Base-by-base conservation (phyloP, 2,113 vertebrate species). In the Eleginops maclovinus region DNA sequence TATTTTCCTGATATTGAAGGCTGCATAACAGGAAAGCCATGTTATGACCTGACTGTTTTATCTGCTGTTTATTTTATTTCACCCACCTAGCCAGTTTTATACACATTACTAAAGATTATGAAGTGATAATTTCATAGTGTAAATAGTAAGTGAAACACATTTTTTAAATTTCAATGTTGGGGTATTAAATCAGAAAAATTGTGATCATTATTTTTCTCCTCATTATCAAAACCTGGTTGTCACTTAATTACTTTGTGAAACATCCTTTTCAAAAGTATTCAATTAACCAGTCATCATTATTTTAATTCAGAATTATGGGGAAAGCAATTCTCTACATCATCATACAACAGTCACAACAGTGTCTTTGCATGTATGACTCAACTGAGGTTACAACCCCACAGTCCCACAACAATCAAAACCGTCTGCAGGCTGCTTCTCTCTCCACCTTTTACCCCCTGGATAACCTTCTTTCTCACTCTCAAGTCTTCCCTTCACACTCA, bases 381-480 rank as follows among this genome's bases (percentile, higher is more conserved):
- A 63, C 68, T 79, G 41, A 63, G 54, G 77, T 69, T 58, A 58
- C 40, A 73, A 47, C 41, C 81, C 60, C 26, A 54, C 51, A 68
- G 26, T 73, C 21, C 51, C 49, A 54, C 1, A 64, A 66, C 53
- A 63, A 53, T 79, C 59, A 24, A 19, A 75, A 19, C 66, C 66
- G 26, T 58, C 46, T 71, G n/a, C 53, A 79, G 77, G 69, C 56
- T 67, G 68, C 53, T 71, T 4, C 50, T 68, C 41, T 64, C 65
- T 75, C 75, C 60, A 64, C 66, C 81, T 56, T 74, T 86, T 58
- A 63, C 64, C 77, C 41, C 53, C 28, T 66, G 21, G 15, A 68
- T 78, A 58, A 85, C 72, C 72, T 73, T 64, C 50, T 40, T 81
- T 26, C 46, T 82, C 46, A 9, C 77, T 77, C 83, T 66, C 64